phyloP scores from a whole-genome alignment of 2,113 vertebrate species.

The sheep (Ovis aries) region ARS-UI_Ramb_v3.0 NC_056065.1:51160501-51161000 shows the following conservation, averaged over 20 bases:
- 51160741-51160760: not conserved
- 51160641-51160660: not conserved
- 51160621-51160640: not conserved
- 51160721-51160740: not conserved
- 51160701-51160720: not conserved
- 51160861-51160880: not conserved
- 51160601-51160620: not conserved
- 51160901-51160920: rapidly evolving
- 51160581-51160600: not conserved
- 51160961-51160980: not conserved
- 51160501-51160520: not conserved
- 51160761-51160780: rapidly evolving
- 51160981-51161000: not conserved
- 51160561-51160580: not conserved
- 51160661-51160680: not conserved
- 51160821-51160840: not conserved
- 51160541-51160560: not conserved
- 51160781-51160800: rapidly evolving
- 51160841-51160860: not conserved
- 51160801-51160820: not conserved
- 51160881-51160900: not conserved
- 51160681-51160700: not conserved
- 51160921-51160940: not conserved
- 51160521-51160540: not conserved
- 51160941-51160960: not conserved